Base-by-base conservation (phyloP, 2,113 vertebrate species). In the Verasper variegatus region DNA sequence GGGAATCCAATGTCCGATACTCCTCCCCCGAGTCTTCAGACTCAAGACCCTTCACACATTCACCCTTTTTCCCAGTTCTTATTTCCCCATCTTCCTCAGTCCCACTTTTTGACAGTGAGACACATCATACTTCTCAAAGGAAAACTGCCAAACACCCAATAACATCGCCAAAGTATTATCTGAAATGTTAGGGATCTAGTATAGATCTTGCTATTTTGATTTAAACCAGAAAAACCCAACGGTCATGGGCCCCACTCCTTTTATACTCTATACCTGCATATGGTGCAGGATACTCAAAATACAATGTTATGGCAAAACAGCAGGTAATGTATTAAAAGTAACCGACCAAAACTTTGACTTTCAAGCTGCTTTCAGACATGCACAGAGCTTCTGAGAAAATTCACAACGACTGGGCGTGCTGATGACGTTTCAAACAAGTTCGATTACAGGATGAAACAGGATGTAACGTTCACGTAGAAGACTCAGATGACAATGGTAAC, bases 21-120 rank as follows among this genome's bases (percentile, higher is more conserved):
- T 83, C 26, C 78, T 76, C 75, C 82, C 52, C 71, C 77, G 71
- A 84, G 54, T 82, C 74, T 74, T 64, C 78, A 40, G 20, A 0
- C 31, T 3, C 52, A 49, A 14, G 35, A 51, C 26, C 20, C 24
- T 5, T 26, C 15, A 54, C 76, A 63, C 40, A 45, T 9, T 58
- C 56, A 7, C 4, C 2, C 13, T 49, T 26, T 13, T 57, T 0
- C 55, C 21, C 31, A 7, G 17, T 23, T 73, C 73, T 70, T 8
- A 24, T 59, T 58, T 64, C 31, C 23, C 27, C 54, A 18, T 54
- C 67, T 70, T 3, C 1, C 42, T 45, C 31, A 3, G 56, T 6
- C 58, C 63, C 52, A 58, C 26, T 49, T n/a, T 21, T 54, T 54
- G 42, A 45, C 42, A 15, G 17, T 51, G 17, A 15, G 15, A 20